These are phyloP conservation scores for Theodoxus fluviatilis DNA, from an alignment of 2,888 invertebrate genomes.

Conservation along the genomic window DNA sequence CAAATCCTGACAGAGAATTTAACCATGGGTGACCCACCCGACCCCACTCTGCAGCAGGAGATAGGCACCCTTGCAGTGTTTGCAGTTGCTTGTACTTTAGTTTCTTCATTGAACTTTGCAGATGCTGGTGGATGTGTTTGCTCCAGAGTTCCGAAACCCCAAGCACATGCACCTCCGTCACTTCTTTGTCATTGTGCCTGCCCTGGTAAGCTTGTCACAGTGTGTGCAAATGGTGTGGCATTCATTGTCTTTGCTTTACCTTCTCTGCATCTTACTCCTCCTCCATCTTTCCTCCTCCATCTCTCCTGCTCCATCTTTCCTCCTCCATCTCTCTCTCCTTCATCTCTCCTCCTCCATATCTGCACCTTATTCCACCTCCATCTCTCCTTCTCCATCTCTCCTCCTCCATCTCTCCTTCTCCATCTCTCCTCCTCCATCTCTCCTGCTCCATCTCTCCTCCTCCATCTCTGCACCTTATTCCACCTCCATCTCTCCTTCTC, in stretches of 20 bases:
- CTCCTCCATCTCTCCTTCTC: not conserved
- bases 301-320: no score
- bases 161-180: slow-evolving; percentile 88
- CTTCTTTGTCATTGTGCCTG: slow-evolving; percentile 92
- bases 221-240: no score
- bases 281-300: no score
- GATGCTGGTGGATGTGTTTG: slow-evolving; percentile 90
- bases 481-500: not conserved
- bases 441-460: no score
- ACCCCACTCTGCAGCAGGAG: no score
- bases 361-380: not conserved
- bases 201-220: slow-evolving; percentile 67
- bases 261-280: no score
- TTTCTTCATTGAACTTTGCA: no score
- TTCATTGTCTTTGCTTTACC: no score
- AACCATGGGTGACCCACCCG: no score
- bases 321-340: not conserved
- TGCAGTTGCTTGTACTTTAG: not conserved
- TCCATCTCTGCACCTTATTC: not conserved
- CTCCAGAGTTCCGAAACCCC: slow-evolving; percentile 83
- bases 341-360: slow-evolving; percentile 6
- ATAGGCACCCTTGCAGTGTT: not conserved
- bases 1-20: no score
- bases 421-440: not conserved
- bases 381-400: not conserved